Conservation (phyloP, 1,140 invertebrate genomes). For the Plodia interpunctella region DNA sequence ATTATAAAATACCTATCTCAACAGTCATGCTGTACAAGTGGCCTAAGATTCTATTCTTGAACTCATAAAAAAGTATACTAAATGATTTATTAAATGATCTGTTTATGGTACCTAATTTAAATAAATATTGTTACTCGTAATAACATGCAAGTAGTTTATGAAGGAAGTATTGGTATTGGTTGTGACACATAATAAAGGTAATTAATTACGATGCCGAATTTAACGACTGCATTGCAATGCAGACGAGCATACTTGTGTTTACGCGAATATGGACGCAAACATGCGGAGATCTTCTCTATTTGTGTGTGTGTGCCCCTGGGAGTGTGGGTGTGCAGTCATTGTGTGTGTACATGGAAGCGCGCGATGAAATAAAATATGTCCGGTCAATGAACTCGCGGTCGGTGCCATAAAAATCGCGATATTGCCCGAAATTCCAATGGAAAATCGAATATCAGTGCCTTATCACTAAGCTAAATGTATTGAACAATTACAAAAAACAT, state of each 20-base stretch:
- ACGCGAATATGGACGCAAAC: constrained; percentile 67
- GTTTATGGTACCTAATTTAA: not conserved
- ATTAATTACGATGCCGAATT: constrained; percentile 48
- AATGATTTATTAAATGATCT: not conserved
- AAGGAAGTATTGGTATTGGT: constrained; percentile 16
- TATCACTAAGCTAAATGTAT: constrained; percentile 12
- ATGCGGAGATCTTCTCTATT: constrained; percentile 51
- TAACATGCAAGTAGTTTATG: constrained; percentile 3
- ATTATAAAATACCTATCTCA: constrained; percentile 34
- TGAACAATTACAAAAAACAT: not conserved
- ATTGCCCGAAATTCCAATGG: constrained; percentile 67
- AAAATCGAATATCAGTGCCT: constrained; percentile 31
- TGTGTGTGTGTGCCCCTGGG: constrained; percentile 60
- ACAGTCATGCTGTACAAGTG: constrained; percentile 1
- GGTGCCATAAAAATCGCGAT: constrained; percentile 76
- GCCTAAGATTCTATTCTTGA: not conserved
- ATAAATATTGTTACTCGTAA: constrained; percentile 1
- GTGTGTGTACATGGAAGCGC: constrained; percentile 73
- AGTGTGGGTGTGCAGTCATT: constrained; percentile 43
- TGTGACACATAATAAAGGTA: constrained; percentile 37
- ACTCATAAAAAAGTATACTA: not conserved
- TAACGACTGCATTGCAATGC: constrained; percentile 57
- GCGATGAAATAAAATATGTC: constrained; percentile 77
- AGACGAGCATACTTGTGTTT: constrained; percentile 62
- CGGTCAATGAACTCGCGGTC: constrained; percentile 72